Conservation (phyloP, 2,888 invertebrate genomes). For the Nomada ferruginata region DNA sequence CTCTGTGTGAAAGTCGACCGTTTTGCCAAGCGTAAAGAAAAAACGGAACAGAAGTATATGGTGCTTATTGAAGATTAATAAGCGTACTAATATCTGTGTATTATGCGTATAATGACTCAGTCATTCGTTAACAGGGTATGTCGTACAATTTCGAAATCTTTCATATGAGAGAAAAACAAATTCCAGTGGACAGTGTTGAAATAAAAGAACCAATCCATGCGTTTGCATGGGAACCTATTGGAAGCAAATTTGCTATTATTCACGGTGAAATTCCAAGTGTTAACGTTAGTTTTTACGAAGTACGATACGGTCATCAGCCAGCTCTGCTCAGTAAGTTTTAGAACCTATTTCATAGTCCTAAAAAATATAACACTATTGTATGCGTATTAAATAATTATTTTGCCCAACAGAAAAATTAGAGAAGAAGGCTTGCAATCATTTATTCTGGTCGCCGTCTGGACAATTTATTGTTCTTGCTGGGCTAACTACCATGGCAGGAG, state of each 20-base stretch:
- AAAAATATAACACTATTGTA: neutral
- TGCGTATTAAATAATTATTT: slow-evolving; percentile 9
- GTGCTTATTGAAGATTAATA: slow-evolving; percentile 81
- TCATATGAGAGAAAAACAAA: slow-evolving; percentile 98
- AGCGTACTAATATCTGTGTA: neutral
- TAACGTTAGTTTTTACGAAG: slow-evolving; percentile 96
- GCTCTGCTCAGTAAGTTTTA: slow-evolving; percentile 91
- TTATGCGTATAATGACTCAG: slow-evolving; percentile 8
- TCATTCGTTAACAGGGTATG: slow-evolving; percentile 88
- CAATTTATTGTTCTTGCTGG: slow-evolving; percentile 98
- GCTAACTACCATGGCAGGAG: slow-evolving; percentile 92
- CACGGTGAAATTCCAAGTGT: slow-evolving; percentile 96
- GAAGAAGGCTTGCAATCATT: slow-evolving; percentile 94
- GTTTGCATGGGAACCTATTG: slow-evolving; percentile 99
- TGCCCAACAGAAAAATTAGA: slow-evolving; percentile 86
- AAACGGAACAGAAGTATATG: slow-evolving; percentile 96
- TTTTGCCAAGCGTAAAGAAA: slow-evolving; percentile 96
- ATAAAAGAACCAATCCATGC: slow-evolving; percentile 96
- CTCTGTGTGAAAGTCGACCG: slow-evolving; percentile 97
- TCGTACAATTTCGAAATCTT: slow-evolving; percentile 99
- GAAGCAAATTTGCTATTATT: slow-evolving; percentile 97
- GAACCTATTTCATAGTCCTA: neutral
- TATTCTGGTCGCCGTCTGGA: slow-evolving; percentile 98
- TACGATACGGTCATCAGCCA: slow-evolving; percentile 95
- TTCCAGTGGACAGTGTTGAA: slow-evolving; percentile 98